These are phyloP conservation scores for Pyrocoelia pectoralis DNA, from an alignment of 2,888 invertebrate species.

Conservation along the genomic window DNA sequence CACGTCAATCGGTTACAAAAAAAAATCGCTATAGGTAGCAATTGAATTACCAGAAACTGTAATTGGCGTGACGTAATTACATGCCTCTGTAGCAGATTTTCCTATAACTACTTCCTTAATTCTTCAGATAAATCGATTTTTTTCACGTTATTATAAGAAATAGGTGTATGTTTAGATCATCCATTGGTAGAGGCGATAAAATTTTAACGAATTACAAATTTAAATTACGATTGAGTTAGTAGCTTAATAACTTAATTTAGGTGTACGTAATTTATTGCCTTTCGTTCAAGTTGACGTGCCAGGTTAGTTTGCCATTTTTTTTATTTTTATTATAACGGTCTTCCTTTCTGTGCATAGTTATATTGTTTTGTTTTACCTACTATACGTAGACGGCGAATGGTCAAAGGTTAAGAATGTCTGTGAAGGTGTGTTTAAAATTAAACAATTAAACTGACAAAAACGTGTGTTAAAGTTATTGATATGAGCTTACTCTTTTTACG, in stretches of 20 bases:
- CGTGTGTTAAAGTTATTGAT: not conserved
- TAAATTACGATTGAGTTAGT: conserved; percentile 2
- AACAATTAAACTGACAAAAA: not conserved
- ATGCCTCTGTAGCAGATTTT: conserved; percentile 2
- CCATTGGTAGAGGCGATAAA: not conserved
- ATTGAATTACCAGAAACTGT: conserved; percentile 1
- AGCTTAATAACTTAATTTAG: not conserved
- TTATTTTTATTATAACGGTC: not conserved
- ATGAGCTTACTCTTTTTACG: not conserved
- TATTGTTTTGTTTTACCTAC: not conserved
- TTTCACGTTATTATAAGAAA: not conserved
- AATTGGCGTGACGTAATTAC: not conserved
- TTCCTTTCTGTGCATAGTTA: not conserved
- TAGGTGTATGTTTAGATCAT: not conserved
- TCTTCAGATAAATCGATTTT: conserved; percentile 1
- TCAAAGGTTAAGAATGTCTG: conserved; percentile 3
- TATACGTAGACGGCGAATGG: not conserved
- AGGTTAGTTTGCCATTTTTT: not conserved
- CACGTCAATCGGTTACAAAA: not conserved
- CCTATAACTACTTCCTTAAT: conserved; percentile 6
- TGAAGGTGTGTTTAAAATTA: conserved; percentile 4
- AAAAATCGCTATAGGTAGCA: not conserved
- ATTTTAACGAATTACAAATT: conserved; percentile 5
- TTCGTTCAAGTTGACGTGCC: not conserved
- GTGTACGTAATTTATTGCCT: not conserved